Evolutionary conservation across 2,113 vertebrate species (phyloP), one percentile per base, ranked within the genome.

Genomic region (Misgurnus anguillicaudatus): DNA sequence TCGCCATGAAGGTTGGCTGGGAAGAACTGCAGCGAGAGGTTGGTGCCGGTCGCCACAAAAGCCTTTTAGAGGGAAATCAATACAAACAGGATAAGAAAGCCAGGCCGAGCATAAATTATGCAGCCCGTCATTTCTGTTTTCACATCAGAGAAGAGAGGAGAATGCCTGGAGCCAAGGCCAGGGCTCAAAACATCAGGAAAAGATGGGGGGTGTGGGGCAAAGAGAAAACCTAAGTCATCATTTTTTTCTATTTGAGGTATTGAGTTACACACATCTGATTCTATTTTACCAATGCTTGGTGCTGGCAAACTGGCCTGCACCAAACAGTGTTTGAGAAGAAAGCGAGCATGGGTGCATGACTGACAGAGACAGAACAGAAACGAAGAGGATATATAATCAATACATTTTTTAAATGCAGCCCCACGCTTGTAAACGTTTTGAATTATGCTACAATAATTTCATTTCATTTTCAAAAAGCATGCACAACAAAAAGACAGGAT

Each of bases 21-120:
- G 91, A 99, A 99, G 94, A 99, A 99, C 96, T 99, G 98, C 88
- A 99, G 96, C 83, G 98, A 99, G 89, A 99, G 95, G 95, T 99
- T 99, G 94, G 98, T 99, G 91, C 98, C 98, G 88, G 97, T 99
- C 81, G 98, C 98, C 91, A 99, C 98, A 91, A 99, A 99, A 93
- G 98, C 98, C 98, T 99, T 94, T 94, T 94, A 95, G 93, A 95
- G 90, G 93, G 94, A 92, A 96, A 97, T 98, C 95, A 95, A 98
- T 98, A 98, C 93, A 96, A 96, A 98, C 91, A 94, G 91, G 93
- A 97, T 98, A 95, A 96, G 94, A 93, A 87, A 93, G 93, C 93
- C 93, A 90, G 92, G 93, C 92, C 92, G 83, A 91, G 94, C 93
- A 94, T 95, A 95, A 97, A 97, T 98, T 97, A 98, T 98, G 95